phyloP scores from a whole-genome alignment of 2,888 invertebrate species.

The Microchrysa polita region DNA sequence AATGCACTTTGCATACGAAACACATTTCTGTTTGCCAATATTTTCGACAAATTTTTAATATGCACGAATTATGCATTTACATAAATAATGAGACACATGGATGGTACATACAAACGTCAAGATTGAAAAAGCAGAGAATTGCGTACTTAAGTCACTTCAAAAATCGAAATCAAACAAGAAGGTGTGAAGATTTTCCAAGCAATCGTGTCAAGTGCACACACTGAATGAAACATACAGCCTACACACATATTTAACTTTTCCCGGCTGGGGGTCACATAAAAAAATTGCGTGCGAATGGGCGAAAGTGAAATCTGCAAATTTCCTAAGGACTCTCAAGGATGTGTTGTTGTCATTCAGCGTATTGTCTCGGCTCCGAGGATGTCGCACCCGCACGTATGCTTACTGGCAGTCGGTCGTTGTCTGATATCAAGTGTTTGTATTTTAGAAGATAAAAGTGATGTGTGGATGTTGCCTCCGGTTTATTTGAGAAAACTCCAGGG shows the following conservation, averaged over 20 bases:
- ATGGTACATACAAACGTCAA: neutral
- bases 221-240: neutral
- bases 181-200: slow-evolving; percentile 39
- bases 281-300: slow-evolving; percentile 24
- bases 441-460: slow-evolving; percentile 38
- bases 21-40: slow-evolving; percentile 23
- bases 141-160: neutral
- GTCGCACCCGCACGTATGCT: no score
- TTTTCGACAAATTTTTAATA: slow-evolving; percentile 32
- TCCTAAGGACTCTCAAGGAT: slow-evolving; percentile 32
- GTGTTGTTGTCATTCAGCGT: slow-evolving; percentile 2
- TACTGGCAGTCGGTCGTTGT: slow-evolving; percentile 7
- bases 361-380: slow-evolving; percentile 14
- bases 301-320: slow-evolving; percentile 39
- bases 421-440: slow-evolving; percentile 42
- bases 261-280: slow-evolving; percentile 1
- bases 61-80: slow-evolving; percentile 25
- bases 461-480: slow-evolving; percentile 38
- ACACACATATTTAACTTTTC: neutral
- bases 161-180: slow-evolving; percentile 36
- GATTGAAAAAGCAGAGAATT: neutral
- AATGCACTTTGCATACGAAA: neutral
- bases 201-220: slow-evolving; percentile 33
- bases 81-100: slow-evolving; percentile 26
- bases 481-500: slow-evolving; percentile 39